Evolutionary conservation across 2,797 vertebrate species (phyloP), one percentile per base, ranked within the genome.

Genomic region (Acanthurus tractus): DNA sequence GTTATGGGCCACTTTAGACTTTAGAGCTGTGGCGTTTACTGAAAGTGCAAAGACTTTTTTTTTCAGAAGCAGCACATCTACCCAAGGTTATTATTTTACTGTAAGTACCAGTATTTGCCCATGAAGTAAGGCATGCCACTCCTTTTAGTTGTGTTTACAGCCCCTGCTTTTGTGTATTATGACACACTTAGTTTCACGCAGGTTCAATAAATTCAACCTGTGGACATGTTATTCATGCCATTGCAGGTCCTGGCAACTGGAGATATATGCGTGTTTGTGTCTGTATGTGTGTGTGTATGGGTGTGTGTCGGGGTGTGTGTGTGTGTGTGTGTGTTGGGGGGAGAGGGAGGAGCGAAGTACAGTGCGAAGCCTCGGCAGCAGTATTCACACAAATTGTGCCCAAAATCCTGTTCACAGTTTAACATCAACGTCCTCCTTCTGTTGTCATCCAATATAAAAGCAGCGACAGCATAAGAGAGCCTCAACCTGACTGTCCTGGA

Each of bases 321-420:
- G 29, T 34, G 29, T 29, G 25, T 25, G 25, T 6, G 29, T 34
- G 71, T 59, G 34, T 63, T 7, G 3, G 12, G 29, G 17, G 46
- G 44, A 22, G 38, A 49, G 18, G 46, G 45, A 17, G 38, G 50
- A 74, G 46, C 70, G 67, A 85, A 76, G 72, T 80, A 61, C 46
- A 55, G 77, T 62, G 78, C 82, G 83, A 86, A 87, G 85, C 73
- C 86, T 76, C 59, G 84, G 84, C 82, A 74, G 75, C 81, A 63
- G 64, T 40, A 54, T 82, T 90, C 86, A 79, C 71, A 74, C 61
- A 88, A 68, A 63, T 20, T 1, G 12, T 82, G 87, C 78, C 75
- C 81, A 85, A 81, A 86, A 66, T 54, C 63, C 78, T 72, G 69
- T 68, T 73, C 81, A 76, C 56, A 62, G 86, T 90, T 81, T 49